Conservation (phyloP, 2,888 invertebrate species). For the Dasypogon diadema region DNA sequence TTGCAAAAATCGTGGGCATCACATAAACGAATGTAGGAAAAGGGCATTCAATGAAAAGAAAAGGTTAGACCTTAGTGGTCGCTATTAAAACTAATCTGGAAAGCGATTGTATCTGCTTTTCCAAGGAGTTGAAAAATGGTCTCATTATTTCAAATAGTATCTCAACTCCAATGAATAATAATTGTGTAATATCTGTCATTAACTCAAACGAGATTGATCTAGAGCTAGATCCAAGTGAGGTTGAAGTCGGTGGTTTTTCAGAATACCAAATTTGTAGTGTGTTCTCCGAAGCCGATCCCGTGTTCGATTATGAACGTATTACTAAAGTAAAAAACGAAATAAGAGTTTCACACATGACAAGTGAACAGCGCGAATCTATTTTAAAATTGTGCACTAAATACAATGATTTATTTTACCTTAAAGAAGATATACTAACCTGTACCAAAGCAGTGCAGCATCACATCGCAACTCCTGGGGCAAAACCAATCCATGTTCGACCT, state of each 20-base stretch:
- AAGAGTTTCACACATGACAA: not conserved
- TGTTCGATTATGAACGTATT: not conserved
- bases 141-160: not conserved
- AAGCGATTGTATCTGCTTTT: not conserved
- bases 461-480: not conserved
- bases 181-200: not conserved
- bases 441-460: not conserved
- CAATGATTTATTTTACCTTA: slow-evolving; percentile 4
- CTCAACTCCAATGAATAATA: not conserved
- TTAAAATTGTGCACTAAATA: not conserved
- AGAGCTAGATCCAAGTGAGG: not conserved
- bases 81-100: not conserved
- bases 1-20: not conserved
- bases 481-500: not conserved
- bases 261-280: not conserved
- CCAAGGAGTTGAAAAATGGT: not conserved
- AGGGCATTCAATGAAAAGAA: not conserved
- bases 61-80: too few species aligned
- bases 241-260: not conserved
- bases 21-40: not conserved
- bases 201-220: not conserved
- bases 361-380: not conserved
- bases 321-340: not conserved
- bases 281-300: not conserved
- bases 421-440: not conserved